Percentiles rank a stretch among this genome's conserved stretches.
phyloP scores from a whole-genome alignment of 2,888 invertebrate species.

The Pherbina coryleti region DNA sequence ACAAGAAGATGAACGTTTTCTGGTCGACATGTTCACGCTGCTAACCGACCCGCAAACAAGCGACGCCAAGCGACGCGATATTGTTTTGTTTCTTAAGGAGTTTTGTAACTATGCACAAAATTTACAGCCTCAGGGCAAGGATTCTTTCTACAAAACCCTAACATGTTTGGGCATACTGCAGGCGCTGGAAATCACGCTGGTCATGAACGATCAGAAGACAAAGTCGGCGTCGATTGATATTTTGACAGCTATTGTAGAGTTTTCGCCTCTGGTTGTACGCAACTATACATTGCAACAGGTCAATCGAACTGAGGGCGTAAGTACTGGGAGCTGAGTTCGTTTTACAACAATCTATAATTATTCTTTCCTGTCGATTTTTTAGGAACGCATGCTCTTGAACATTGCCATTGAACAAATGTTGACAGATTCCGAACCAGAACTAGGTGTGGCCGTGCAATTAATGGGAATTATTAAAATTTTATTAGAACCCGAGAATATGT shows the following conservation, averaged over 20 bases:
- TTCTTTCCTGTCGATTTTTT: constrained; percentile 9
- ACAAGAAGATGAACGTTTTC: constrained; percentile 97
- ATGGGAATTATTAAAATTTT: constrained; percentile 94
- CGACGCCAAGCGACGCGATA: constrained; percentile 88
- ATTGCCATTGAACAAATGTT: constrained; percentile 99
- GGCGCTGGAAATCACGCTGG: constrained; percentile 90
- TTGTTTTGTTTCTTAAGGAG: constrained; percentile 97
- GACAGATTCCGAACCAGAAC: constrained; percentile 94
- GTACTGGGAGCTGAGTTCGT: constrained; percentile 48
- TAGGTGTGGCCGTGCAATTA: constrained; percentile 97
- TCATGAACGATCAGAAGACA: constrained; percentile 92
- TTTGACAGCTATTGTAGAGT: constrained; percentile 97
- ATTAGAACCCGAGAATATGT: constrained; percentile 98
- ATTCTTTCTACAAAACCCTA: constrained; percentile 96
- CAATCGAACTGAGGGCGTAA: constrained; percentile 86
- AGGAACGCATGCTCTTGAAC: constrained; percentile 95
- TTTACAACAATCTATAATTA: too few relatives aligned
- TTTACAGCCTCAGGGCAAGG: constrained; percentile 96
- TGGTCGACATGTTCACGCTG: constrained; percentile 93
- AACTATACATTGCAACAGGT: constrained; percentile 97
- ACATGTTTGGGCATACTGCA: constrained; percentile 89
- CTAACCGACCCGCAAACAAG: constrained; percentile 90
- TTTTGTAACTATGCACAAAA: constrained; percentile 99
- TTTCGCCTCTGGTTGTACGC: constrained; percentile 95
- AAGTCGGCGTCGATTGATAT: constrained; percentile 98